These are phyloP conservation scores for Actinopyga echinites DNA, from an alignment of 53 echinoderm and acorn worm genomes.

Conservation along the genomic window DNA sequence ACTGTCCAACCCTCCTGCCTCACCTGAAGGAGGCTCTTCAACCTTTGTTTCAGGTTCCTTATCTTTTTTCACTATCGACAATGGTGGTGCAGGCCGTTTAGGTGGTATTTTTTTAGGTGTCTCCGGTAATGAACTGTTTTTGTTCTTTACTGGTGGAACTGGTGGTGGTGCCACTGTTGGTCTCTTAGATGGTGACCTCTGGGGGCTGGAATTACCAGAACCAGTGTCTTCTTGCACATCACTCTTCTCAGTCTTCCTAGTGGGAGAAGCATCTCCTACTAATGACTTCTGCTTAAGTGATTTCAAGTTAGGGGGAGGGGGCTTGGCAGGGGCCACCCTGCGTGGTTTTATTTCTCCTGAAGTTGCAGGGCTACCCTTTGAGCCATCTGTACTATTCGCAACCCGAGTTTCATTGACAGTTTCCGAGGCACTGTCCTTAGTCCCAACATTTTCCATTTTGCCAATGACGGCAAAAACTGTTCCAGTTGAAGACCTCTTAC, in stretches of 20 bases:
- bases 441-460: background rate
- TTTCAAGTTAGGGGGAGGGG: slow-evolving; percentile 1
- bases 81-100: background rate
- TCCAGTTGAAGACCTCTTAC: slow-evolving; percentile 1
- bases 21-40: background rate
- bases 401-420: background rate
- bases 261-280: background rate
- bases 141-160: background rate
- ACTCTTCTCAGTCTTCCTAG: background rate
- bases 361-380: background rate
- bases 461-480: slow-evolving; percentile 11
- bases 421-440: background rate
- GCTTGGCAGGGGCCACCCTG: slow-evolving; percentile 12
- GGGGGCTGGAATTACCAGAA: background rate
- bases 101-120: background rate
- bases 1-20: background rate
- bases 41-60: background rate
- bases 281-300: background rate
- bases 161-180: background rate
- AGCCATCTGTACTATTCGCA: background rate
- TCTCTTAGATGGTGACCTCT: background rate
- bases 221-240: too few relatives aligned
- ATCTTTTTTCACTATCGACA: background rate
- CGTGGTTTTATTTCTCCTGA: background rate
- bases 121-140: background rate